Evolutionary conservation across 2,113 vertebrate species (phyloP), one percentile per base, ranked within the genome.

Genomic region (Choloepus hoffmanni): DNA sequence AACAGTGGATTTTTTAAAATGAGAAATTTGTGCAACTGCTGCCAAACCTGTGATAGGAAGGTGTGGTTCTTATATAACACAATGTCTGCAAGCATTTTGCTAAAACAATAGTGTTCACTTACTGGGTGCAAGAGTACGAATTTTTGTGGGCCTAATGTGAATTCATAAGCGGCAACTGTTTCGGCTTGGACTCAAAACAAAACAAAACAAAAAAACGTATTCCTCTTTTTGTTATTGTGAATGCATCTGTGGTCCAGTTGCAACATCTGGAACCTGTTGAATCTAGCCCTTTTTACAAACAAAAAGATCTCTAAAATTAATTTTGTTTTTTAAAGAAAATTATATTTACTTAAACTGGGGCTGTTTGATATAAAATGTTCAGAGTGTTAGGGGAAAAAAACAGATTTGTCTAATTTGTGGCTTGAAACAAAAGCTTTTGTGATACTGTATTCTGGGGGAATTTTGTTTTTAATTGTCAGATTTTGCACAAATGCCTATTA

Each of bases 271-370:
- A 88, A 89, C 36, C 43, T 94, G 63, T 94, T 96, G 77, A 68
- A 82, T 86, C n/a, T 82, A 67, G 89, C 19, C 90, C 45, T 63
- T 92, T 86, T 89, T 86, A 95, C 48, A 91, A 96, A 95, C 76
- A 92, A 94, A 95, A 95, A 93, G 4, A 94, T 88, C 91, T 94
- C n/a, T 93, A 96, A 77, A 89, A 96, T 94, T 95, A 91, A 87
- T 93, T 97, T 94, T 78, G 72, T 78, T 94, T 96, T 93, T 90
- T 68, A 89, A 67, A 95, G 28, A 91, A 43, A 87, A 58, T 43
- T 28, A 48, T 90, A 97, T 89, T 96, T 94, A 95, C 60, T 96
- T 96, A 85, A 92, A 95, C 12, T 72, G n/a, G 53, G 45, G 30
- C 63, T 79, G 28, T 86, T 55, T 95, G 87, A 92, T 92, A 90